Base-by-base conservation (phyloP, 1,140 invertebrate genomes). In the Trachymyrmex cornetzi region DNA sequence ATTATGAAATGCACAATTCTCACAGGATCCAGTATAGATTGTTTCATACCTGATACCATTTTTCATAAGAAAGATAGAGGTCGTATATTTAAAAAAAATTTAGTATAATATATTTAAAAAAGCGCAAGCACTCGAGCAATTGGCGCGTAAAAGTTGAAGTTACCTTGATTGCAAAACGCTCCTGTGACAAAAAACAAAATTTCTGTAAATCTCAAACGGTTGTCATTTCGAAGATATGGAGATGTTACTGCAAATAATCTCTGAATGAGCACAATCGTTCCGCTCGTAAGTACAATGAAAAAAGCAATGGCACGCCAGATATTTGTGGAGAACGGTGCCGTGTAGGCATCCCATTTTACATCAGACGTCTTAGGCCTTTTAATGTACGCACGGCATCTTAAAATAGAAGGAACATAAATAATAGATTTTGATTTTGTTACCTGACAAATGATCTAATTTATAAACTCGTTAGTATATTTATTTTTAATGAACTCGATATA, bases 261-360 rank as follows among this genome's bases (percentile, higher is more conserved):
- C 19, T 89, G 86, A 59, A 89, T 84, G 0, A 85, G 3, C 14
- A 44, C 11, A 1, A 91, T 91, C 3, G 55, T 3, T 1, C 72
- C 16, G 0, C 66, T 67, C 0, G 30, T 24, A 3, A 94, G 38
- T 16, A 92, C 0, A 19, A 95, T 93, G 14, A 93, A 69, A 22
- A 93, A 9, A 0, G 79, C 69, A 24, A 95, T 77, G 1, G 89
- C 74, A 34, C 89, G 71, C 95, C 95, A 95, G 50, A 94, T 94
- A 27, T 86, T 92, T 0, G 4, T 38, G 0, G 93, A 80, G 75
- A 95, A 95, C 0, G 95, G 94, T 7, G 92, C 92, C 1, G 90
- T 89, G 53, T 95, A 95, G 9, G 92, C 93, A n/a, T 90, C 75
- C 95, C 95, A 95, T 74, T 95, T 95, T 0, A 95, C 75, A 0